Evolutionary conservation across 2,797 vertebrate species (phyloP), one percentile per base, ranked within the genome.

Genomic region (Clarias pachynema): DNA sequence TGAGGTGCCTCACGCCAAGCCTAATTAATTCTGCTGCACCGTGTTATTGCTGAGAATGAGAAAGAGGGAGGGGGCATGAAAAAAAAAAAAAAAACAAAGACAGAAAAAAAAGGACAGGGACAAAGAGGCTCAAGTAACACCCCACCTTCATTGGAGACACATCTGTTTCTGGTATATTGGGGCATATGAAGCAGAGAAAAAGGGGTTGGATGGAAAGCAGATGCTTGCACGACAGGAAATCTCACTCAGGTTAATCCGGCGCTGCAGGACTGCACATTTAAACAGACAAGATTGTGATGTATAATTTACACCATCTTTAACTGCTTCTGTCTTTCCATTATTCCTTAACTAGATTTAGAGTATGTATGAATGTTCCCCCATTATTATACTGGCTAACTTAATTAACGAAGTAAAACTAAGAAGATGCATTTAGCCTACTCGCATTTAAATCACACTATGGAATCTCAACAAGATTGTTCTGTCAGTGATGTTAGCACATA

Each of bases 1-100:
- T 63, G 80, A 90, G 90, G 89, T 86, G 86, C 89, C 90, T 88
- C 86, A 89, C 91, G 91, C 91, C 93, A 91, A 91, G 87, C 87
- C 90, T 92, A 94, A 95, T 94, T 93, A 91, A 93, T 94, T 91
- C 90, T 63, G 81, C 85, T 85, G 77, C 84, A 87, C 81, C 4
- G 37, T 82, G 84, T 90, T 90, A 89, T 87, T 90, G 84, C 87
- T 83, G 79, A 81, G 57, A 85, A 72, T 63, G 86, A 65, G 78
- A 75, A 75, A 82, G 87, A 68, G 69, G 75, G 70, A 75, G 62
- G 85, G 59, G 78, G 65, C 83, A 81, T 49, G 78, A 29, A 79
- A 73, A 82, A 40, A 44, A 9, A 44, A 9, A 60, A 77, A 70
- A 80, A 86, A 73, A 87, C 15, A 63, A 79, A 79, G 37, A 29